phyloP scores from a whole-genome alignment of 2,113 vertebrate genomes.

The Poicephalus meyeri region DNA sequence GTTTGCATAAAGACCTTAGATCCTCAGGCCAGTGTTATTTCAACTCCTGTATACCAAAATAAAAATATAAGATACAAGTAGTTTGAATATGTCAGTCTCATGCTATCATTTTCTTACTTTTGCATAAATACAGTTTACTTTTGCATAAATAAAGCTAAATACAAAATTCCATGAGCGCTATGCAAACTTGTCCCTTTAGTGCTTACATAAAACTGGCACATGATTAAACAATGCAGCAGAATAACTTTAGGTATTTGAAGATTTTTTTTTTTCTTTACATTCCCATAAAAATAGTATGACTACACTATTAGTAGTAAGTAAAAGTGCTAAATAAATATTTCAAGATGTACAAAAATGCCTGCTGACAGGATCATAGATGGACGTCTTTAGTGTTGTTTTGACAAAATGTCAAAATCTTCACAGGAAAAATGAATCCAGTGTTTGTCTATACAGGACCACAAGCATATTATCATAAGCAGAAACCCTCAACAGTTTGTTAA shows the following conservation, averaged over 20 bases:
- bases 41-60: background rate
- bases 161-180: background rate
- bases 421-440: background rate
- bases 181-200: background rate
- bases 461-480: background rate
- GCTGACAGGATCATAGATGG: background rate
- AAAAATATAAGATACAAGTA: background rate
- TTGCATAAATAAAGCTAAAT: conserved; percentile 2
- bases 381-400: background rate
- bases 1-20: background rate
- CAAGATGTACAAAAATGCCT: background rate
- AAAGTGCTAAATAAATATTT: background rate
- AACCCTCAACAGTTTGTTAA: background rate
- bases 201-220: background rate
- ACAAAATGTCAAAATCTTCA: background rate
- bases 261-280: background rate
- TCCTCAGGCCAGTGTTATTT: background rate
- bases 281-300: background rate
- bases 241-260: background rate
- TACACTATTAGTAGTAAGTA: background rate
- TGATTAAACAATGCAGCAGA: background rate
- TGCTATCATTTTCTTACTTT: background rate
- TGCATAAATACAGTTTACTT: conserved; percentile 2
- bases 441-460: background rate
- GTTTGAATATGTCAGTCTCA: background rate